Evolutionary conservation across 2,888 invertebrate genomes (phyloP), one percentile per base, ranked within the genome.

Genomic region (Aromia moschata): DNA sequence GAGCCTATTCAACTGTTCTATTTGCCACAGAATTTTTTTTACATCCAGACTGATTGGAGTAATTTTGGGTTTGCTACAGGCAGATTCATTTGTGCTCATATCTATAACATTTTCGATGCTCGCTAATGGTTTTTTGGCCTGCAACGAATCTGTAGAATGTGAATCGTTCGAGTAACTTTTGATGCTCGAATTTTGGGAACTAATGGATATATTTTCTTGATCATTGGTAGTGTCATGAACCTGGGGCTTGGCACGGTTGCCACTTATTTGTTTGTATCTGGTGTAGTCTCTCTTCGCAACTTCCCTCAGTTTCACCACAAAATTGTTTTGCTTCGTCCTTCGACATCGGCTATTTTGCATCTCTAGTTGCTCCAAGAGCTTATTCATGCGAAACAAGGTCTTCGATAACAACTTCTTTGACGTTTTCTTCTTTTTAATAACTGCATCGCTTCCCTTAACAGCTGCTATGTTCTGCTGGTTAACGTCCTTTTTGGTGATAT

Each of bases 381-480:
- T 25, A 10, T 49, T 49, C 33, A 49, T 33, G 1, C 49, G 49
- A 38, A 14, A 38, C 4, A 49, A 0, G n/a, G 11, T 49, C 16
- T 12, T 38, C 5, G 14, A 3, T 3, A 49, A 14, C 12, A 49
- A n/a, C 25, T 38, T 49, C 2, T 14, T 25, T 1, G 49, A 49
- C 10, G 33, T 7, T 33, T 11, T 33, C 11, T 33, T 33, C 33
- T 33, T 33, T 11, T 7, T 5, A 33, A 33, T 5, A 10, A 11
- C 10, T 33, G 2, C 11, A 3, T 3, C 4, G 7, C 12, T 1
- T 10, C 5, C 30, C 7, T 31, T 45, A n/a, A n/a, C n/a, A n/a
- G n/a, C n/a, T n/a, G n/a, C n/a, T 15, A 2, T 10, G 10, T 20
- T 12, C 2, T 14, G 7, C 38, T 10, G 25, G 2, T n/a, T n/a